These are phyloP conservation scores for Podocnemis expansa DNA, from an alignment of 2,113 vertebrate genomes.

Conservation along the genomic window DNA sequence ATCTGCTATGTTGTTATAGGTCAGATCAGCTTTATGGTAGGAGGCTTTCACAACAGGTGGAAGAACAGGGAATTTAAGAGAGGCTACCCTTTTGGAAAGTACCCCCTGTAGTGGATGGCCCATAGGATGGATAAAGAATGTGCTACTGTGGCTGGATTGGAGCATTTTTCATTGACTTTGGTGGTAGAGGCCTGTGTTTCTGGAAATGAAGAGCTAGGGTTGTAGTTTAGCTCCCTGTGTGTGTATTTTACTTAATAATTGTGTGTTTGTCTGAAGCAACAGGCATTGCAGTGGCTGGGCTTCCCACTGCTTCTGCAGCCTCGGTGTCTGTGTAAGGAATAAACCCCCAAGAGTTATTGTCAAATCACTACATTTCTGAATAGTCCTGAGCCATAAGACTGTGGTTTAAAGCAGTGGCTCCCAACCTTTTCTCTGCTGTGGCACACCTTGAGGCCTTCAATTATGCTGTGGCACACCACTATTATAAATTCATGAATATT, in stretches of 20 bases:
- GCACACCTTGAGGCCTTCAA: no score
- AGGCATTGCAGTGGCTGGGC: background rate
- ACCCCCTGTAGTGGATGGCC: rapidly evolving
- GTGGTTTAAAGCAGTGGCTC: slow-evolving; percentile 32
- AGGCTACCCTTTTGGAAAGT: no score
- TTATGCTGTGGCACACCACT: no score
- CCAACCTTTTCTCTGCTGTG: no score
- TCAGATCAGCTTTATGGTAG: background rate
- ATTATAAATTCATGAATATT: no score
- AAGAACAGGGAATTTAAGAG: background rate
- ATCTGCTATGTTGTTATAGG: background rate
- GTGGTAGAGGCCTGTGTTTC: rapidly evolving
- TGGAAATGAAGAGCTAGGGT: background rate
- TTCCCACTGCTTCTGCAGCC: background rate
- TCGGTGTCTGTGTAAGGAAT: background rate
- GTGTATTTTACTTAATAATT: background rate
- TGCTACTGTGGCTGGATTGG: background rate
- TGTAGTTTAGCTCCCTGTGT: background rate
- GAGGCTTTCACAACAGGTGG: background rate
- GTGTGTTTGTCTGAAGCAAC: background rate
- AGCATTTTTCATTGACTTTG: background rate
- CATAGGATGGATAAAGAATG: background rate
- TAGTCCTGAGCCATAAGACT: background rate
- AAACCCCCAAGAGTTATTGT: background rate
- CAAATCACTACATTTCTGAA: background rate